Percentiles rank a stretch among this genome's conserved stretches.
phyloP scores from a whole-genome alignment of 2,888 invertebrate genomes.

The Tridacna gigas region DNA sequence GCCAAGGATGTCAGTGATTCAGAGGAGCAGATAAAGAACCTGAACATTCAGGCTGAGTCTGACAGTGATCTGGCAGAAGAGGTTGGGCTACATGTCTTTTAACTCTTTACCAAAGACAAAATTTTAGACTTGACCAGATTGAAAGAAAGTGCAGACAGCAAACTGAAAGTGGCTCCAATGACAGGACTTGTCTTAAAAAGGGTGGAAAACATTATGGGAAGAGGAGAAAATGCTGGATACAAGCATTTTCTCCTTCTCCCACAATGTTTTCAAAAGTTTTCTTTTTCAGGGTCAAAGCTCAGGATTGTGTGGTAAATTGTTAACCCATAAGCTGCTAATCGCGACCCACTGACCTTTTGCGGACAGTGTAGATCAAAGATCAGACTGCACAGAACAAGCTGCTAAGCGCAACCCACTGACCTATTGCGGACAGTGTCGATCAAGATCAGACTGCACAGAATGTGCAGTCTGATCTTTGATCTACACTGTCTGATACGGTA shows the following conservation, averaged over 20 bases:
- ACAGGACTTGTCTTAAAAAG: not conserved
- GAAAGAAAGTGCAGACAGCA: not conserved
- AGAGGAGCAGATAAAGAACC: conserved; percentile 85
- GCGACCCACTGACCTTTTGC: no score
- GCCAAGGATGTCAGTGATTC: conserved; percentile 91
- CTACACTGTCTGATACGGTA: no score
- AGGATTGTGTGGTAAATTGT: not conserved
- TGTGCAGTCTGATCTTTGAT: no score
- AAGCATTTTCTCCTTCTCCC: not conserved
- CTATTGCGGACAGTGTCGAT: no score
- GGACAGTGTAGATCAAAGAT: no score
- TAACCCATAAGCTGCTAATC: no score
- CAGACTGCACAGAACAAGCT: no score
- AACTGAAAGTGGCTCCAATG: not conserved
- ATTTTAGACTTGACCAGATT: not conserved
- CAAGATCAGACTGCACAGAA: no score
- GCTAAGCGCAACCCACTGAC: no score
- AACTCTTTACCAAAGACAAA: not conserved
- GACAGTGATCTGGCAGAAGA: conserved; percentile 82
- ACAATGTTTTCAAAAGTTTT: not conserved
- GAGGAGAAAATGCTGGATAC: not conserved
- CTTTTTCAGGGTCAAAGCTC: not conserved
- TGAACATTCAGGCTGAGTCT: conserved; percentile 81
- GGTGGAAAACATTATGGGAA: not conserved
- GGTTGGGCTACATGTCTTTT: conserved; percentile 65